Conservation (phyloP, 2,113 vertebrate genomes). For the Gavialis gangeticus region DNA sequence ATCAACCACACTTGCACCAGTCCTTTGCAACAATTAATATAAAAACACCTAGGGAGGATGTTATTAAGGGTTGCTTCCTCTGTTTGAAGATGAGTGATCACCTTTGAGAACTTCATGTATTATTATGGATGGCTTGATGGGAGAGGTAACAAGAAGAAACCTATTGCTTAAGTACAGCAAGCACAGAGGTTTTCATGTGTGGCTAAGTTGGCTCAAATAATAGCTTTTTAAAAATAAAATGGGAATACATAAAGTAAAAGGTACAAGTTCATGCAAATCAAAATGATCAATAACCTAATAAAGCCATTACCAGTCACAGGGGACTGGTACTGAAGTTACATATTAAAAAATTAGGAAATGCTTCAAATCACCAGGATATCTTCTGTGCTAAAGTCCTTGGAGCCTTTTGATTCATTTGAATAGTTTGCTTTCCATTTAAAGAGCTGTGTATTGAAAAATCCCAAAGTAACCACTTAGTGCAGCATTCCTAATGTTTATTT, state of each 20-base stretch:
- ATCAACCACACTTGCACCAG: not conserved
- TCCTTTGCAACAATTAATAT: not conserved
- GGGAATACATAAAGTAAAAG: conserved; percentile 57
- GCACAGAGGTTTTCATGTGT: conserved; percentile 8
- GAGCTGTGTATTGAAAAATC: not conserved
- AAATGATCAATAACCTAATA: conserved; percentile 61
- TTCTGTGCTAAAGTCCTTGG: not conserved
- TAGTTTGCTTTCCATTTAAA: not conserved
- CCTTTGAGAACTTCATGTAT: not conserved
- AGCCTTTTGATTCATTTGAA: not conserved
- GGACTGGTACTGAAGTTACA: conserved; percentile 46
- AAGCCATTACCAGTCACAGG: conserved; percentile 43
- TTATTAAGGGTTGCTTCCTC: not conserved
- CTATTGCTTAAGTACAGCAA: conserved; percentile 5
- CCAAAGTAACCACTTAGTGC: not conserved
- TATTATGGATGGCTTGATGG: not conserved
- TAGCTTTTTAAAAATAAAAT: conserved; percentile 19
- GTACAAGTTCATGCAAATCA: conserved; percentile 60
- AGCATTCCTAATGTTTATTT: not conserved
- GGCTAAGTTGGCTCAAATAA: not conserved
- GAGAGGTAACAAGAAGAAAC: not conserved
- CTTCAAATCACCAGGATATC: not conserved
- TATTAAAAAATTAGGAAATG: not conserved
- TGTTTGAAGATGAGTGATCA: not conserved
- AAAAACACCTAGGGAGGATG: not conserved